A percentile compares a stretch with the other conserved stretches of the same genome.
Conservation (phyloP, 2,888 invertebrate genomes). For the Drosophila neotestacea region DNA sequence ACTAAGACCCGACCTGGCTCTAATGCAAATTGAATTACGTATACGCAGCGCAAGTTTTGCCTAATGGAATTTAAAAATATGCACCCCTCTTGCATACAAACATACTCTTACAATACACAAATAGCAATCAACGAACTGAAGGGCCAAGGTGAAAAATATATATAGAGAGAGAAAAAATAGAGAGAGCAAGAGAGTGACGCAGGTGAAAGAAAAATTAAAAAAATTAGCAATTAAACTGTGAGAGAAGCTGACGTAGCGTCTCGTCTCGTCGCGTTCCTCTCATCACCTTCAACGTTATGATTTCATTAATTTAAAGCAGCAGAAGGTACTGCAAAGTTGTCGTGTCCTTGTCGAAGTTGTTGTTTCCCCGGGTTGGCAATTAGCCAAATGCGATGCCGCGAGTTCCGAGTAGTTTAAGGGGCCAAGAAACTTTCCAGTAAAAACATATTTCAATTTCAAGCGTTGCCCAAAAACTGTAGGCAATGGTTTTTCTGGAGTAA, state of each 20-base stretch:
- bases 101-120: conserved; percentile 4
- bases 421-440: conserved; percentile 12
- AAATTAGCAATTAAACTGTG: conserved; percentile 71
- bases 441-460: conserved; percentile 21
- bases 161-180: background rate
- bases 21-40: conserved; percentile 63
- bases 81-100: conserved; percentile 23
- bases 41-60: conserved; percentile 36
- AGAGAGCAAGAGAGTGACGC: conserved; percentile 2
- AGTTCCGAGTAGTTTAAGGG: conserved; percentile 42
- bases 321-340: conserved; percentile 51
- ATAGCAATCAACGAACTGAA: conserved; percentile 24
- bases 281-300: conserved; percentile 57
- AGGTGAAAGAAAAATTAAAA: conserved; percentile 33
- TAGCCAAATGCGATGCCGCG: conserved; percentile 54
- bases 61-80: conserved; percentile 71
- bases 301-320: conserved; percentile 61
- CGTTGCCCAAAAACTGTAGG: conserved; percentile 1
- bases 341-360: conserved; percentile 61
- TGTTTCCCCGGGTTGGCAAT: conserved; percentile 44
- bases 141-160: conserved; percentile 4
- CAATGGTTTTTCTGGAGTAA: conserved; percentile 9
- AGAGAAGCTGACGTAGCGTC: conserved; percentile 35
- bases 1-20: conserved; percentile 27
- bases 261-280: conserved; percentile 21